Evolutionary conservation across 2,888 invertebrate species (phyloP), one percentile per base, ranked within the genome.

Genomic region (Caenorhabditis zanzibari): DNA sequence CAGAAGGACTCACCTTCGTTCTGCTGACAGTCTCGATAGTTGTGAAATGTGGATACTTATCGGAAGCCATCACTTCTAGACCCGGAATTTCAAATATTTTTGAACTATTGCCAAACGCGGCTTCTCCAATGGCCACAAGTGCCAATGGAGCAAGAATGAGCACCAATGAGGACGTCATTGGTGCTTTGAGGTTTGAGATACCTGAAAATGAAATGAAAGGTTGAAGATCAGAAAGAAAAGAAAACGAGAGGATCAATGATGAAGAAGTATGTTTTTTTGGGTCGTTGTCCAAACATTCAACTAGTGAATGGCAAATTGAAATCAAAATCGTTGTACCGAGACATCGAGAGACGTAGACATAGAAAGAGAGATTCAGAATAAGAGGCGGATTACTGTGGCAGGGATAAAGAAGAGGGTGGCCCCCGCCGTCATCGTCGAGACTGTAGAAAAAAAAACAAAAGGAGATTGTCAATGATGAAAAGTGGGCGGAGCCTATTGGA

Each of bases 11-110:
- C 16, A 74, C 77, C 49, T 90, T 88, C 5, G 91, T 91, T 44
- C 88, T 63, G 54, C 90, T 90, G 52, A 90, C 89, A 22, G 86
- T 86, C 63, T 91, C 91, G 47, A 91, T 89, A 19, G 88, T 79
- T 22, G 89, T 90, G 58, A 88, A 91, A 66, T 91, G 90, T 44
- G 90, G 90, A 61, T 88, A 82, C 74, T 91, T 91, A 76, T 90
- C 89, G 16, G 89, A 88, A 38, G 87, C 82, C 91, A 91, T 91
- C 26, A 88, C 87, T 54, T 91, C 90, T 26, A 91, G 68, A 0
- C 91, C 91, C 44, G 90, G 88, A 22, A 90, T 84, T 35, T 74
- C 76, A 47, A 85, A 85, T 16, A 86, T 74, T 49, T 77, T 69
- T 35, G 74, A 81, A 9, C 41, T 35, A 54, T 81, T 81, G 7